Percentiles rank a stretch among this genome's conserved stretches.
Conservation (phyloP, 1,140 invertebrate genomes). For the Hetaerina americana region DNA sequence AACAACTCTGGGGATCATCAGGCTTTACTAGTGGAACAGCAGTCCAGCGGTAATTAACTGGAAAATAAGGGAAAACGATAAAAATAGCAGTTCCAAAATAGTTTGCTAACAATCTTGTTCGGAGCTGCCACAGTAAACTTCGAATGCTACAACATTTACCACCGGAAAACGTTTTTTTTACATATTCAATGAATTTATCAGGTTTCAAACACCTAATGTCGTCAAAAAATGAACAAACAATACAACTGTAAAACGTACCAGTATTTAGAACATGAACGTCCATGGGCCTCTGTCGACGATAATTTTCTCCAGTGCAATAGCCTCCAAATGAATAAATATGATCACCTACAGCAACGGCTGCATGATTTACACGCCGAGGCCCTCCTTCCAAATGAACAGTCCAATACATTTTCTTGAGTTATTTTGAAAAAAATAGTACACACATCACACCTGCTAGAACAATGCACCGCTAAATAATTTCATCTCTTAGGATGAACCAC, state of each 20-base stretch:
- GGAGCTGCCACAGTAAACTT: too few species aligned
- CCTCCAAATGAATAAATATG: slow-evolving; percentile 85
- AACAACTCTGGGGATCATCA: slow-evolving; percentile 18
- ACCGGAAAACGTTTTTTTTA: background rate
- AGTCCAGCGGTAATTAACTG: slow-evolving; percentile 36
- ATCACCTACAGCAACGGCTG: slow-evolving; percentile 66
- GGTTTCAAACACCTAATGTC: background rate
- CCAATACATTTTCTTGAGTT: slow-evolving; percentile 44
- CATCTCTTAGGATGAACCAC: background rate
- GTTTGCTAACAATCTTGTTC: too few species aligned
- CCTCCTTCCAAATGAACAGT: slow-evolving; percentile 71
- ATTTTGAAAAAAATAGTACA: background rate
- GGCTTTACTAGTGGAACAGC: slow-evolving; percentile 24
- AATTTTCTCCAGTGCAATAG: slow-evolving; percentile 70
- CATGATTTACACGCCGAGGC: slow-evolving; percentile 73
- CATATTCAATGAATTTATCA: too few species aligned
- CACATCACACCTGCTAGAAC: background rate
- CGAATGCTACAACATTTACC: background rate
- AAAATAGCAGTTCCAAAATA: too few species aligned
- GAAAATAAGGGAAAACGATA: too few species aligned
- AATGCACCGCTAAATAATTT: background rate
- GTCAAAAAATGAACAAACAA: too few species aligned
- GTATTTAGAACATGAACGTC: slow-evolving; percentile 81
- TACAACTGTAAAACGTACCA: slow-evolving; percentile 33
- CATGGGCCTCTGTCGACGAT: slow-evolving; percentile 53